A percentile compares a stretch with the other conserved stretches of the same genome.
Conservation (phyloP, 2,888 invertebrate genomes). For the Lithophane ornitopus region DNA sequence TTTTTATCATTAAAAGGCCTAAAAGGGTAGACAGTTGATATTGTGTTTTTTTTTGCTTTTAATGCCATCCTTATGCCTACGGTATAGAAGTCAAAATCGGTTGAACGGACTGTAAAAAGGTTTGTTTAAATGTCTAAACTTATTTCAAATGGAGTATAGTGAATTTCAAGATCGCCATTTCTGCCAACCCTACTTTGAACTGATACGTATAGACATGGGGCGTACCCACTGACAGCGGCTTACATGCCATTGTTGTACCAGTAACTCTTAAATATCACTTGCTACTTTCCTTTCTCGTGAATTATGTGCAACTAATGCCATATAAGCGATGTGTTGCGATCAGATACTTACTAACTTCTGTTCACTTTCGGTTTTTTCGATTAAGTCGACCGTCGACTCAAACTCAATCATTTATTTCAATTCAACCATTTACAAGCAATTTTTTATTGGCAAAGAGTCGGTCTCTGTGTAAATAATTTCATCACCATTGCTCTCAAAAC, state of each 20-base stretch:
- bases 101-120: no score
- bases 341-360: conserved; percentile 48
- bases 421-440: no score
- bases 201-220: conserved; percentile 40
- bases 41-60: no score
- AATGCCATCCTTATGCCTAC: no score
- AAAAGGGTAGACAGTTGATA: no score
- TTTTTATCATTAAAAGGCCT: no score
- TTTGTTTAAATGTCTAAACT: no score
- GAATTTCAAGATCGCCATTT: background rate
- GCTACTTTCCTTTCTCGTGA: conserved; percentile 61
- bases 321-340: conserved; percentile 61
- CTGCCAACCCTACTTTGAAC: conserved; percentile 57
- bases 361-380: conserved; percentile 38
- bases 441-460: no score
- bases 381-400: background rate
- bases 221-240: conserved; percentile 44
- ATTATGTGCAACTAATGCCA: conserved; percentile 62
- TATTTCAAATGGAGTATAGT: no score
- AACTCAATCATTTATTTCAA: background rate
- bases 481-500: no score
- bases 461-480: no score
- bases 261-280: conserved; percentile 62
- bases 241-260: conserved; percentile 64
- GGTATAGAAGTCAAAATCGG: no score